A percentile compares a stretch with the other conserved stretches of the same genome.
Evolutionary conservation across 2,113 vertebrate genomes (phyloP).

Genomic region (Scopus umbretta): DNA sequence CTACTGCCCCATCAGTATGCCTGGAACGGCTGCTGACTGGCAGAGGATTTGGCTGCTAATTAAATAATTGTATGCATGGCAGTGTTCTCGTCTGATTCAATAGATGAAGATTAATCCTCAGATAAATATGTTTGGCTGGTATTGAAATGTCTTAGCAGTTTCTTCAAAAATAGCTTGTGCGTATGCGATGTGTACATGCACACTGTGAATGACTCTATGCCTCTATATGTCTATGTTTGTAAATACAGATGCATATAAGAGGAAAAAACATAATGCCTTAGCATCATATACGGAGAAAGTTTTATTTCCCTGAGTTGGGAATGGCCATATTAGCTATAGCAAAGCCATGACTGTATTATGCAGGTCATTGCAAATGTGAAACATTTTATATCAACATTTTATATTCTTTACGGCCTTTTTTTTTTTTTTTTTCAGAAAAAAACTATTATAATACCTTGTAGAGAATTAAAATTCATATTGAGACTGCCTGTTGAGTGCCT

Average conservation of each 20-base stretch:
- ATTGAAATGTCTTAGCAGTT: slow-evolving; percentile 83
- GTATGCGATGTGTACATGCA: slow-evolving; percentile 39
- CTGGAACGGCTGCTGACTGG: slow-evolving; percentile 82
- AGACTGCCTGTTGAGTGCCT: background rate
- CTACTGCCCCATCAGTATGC: slow-evolving; percentile 89
- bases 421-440: background rate
- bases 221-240: slow-evolving; percentile 42
- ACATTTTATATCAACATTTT: background rate
- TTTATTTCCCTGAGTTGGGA: background rate
- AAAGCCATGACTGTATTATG: background rate
- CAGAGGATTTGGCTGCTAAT: slow-evolving; percentile 91
- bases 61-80: slow-evolving; percentile 99
- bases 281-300: background rate
- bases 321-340: background rate
- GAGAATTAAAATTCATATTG: background rate
- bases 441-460: background rate
- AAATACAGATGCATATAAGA: slow-evolving; percentile 39
- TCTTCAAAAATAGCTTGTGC: slow-evolving; percentile 78
- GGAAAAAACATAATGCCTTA: background rate
- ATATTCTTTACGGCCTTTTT: background rate
- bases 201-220: background rate
- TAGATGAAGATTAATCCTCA: slow-evolving; percentile 96
- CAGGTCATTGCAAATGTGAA: background rate
- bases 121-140: slow-evolving; percentile 97
- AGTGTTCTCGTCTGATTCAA: slow-evolving; percentile 90